Conservation (phyloP, 2,888 invertebrate genomes). For the Ceriagrion tenellum region DNA sequence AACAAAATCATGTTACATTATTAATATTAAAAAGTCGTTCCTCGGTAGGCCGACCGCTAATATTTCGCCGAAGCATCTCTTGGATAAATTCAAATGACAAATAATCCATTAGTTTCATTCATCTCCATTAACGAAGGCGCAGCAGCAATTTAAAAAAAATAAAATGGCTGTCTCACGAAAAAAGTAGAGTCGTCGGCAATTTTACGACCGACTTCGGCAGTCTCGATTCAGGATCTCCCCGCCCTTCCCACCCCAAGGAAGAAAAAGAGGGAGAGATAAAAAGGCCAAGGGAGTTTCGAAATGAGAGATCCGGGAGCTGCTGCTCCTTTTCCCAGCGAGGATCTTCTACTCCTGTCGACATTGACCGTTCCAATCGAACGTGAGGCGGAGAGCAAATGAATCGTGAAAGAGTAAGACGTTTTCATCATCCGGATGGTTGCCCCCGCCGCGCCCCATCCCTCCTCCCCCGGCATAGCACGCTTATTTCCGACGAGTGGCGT, state of each 20-base stretch:
- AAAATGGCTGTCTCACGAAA: background rate
- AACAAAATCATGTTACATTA: too few relatives aligned
- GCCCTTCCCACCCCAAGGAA: background rate
- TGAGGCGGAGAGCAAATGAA: constrained; percentile 3
- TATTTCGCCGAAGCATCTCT: too few relatives aligned
- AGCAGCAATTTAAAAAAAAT: background rate
- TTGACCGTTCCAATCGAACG: background rate
- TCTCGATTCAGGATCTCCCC: background rate
- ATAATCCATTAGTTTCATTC: background rate
- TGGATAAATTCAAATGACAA: too few relatives aligned
- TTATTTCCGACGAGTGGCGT: background rate
- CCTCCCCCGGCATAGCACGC: background rate
- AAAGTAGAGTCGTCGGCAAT: background rate
- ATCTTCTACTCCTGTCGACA: background rate
- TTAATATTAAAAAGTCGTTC: too few relatives aligned
- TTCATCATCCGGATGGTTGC: background rate
- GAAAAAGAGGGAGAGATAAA: background rate
- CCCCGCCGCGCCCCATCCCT: background rate
- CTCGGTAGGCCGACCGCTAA: too few relatives aligned
- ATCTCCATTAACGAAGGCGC: background rate
- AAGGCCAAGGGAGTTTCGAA: background rate
- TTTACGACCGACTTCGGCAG: background rate
- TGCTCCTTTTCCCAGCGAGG: background rate
- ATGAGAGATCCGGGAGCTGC: background rate
- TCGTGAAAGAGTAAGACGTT: background rate